Evolutionary conservation across 2,888 invertebrate species (phyloP), one percentile per base, ranked within the genome.

Genomic region (Amphipyra tragopoginis): DNA sequence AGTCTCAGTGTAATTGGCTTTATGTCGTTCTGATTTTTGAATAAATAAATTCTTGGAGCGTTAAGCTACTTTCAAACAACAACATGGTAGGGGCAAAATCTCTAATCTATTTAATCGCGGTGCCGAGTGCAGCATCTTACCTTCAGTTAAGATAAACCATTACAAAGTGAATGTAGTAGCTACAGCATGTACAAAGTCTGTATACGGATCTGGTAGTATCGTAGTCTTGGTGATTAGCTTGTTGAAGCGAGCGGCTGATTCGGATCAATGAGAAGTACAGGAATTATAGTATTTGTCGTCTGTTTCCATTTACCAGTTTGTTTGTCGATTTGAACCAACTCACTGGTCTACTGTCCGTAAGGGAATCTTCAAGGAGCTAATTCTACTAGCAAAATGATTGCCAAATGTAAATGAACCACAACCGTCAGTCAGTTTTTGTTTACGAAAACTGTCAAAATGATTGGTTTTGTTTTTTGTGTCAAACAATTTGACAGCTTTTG

Each of bases 101-200:
- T 40, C 59, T 76, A 77, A 83, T 77, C 67, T 65, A 69, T 67
- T 81, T 75, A 78, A 67, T 64, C 45, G 55, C 26, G 54, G 65
- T 64, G 58, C 47, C 65, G 73, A 76, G 75, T 80, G 68, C 64
- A 74, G 49, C 66, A 51, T 68, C 83, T 76, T 61, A 67, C 71
- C 80, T 73, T 73, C 47, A 13, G 44, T 33, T 57, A 29, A 55
- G 61, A 58, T 73, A 73, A 72, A 73, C 68, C 21, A 53, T 61
- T 67, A 73, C 33, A 47, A 73, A 55, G 38, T 66, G 42, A 73
- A 67, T 50, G 61, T 42, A 52, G 74, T 39, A 47, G 45, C 15
- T 29, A 42, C 36, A 34, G 11, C 54, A 44, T 39, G 33, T 63
- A 38, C 21, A 15, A 14, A 36, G 21, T 43, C 14, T 34, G 13